Evolutionary conservation across 2,113 vertebrate species (phyloP), one percentile per base, ranked within the genome.

Genomic region (Pristiophorus japonicus): DNA sequence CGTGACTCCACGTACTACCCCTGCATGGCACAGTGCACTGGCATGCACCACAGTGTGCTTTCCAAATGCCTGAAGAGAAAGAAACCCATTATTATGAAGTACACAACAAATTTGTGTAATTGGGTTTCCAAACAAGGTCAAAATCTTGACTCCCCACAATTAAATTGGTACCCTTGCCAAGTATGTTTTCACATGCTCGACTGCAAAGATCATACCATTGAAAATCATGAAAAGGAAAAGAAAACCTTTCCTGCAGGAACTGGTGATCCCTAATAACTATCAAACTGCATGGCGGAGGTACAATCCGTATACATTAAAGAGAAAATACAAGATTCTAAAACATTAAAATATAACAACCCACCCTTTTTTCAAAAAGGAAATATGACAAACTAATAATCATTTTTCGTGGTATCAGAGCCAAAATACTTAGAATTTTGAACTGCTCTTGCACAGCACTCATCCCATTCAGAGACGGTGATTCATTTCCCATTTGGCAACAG

Each of bases 401-500:
- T 97, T 94, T 96, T 96, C 96, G 96, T 96, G 96, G 95, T 96
- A 96, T 96, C 92, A 95, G 96, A 96, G 96, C 96, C 96, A 97
- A 96, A 96, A 95, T 96, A 96, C 96, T 96, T 97, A 97, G 97
- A 97, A 96, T 97, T 97, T 97, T 96, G 96, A 96, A 97, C 97
- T 97, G 96, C 96, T 97, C 96, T 96, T 96, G 96, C 96, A 96
- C 96, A 96, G 96, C 96, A 96, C 97, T 97, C 97, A 96, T 97
- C 96, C 97, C 97, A 98, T 97, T 97, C 97, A 97, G 97, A 98
- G 97, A 98, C 97, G 96, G 97, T 98, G 98, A 98, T 97, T 98
- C 98, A 98, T 96, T 97, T 97, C 97, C 97, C 97, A 97, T 97
- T 97, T 98, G 97, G 97, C 97, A 97, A 95, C 92, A 91, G 96